Base-by-base conservation (phyloP, 2,888 invertebrate genomes). In the Pediacus dermestoides region DNA sequence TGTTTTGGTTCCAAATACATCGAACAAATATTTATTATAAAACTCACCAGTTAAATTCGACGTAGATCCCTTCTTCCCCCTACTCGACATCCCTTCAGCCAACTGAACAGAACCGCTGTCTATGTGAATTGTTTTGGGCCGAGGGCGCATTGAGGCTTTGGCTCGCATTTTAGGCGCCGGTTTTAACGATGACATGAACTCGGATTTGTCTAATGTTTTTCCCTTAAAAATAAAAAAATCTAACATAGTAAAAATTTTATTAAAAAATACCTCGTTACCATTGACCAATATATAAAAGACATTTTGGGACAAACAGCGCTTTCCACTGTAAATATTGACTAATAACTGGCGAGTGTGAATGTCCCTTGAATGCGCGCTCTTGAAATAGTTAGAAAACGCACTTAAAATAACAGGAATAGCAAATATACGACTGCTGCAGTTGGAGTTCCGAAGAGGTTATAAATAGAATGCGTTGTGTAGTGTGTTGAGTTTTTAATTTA, bases 101-200 rank as follows among this genome's bases (percentile, higher is more conserved):
- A 83, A 78, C 60, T 87, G 86, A 33, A 85, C 78, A 23, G 83
- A 81, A 35, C 84, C 82, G 60, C 84, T 82, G 66, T 90, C 90
- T 46, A 90, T 88, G 65, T 92, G 91, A 46, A 92, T 90, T 26
- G 91, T 92, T 74, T 91, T 91, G 32, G 91, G 91, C 16, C 91
- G 74, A 26, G 88, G 89, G 46, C 89, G 78, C 38, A 69, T 65
- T 12, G 78, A 74, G 36, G 74, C 75, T 67, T 82, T 82, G 44
- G 76, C 72, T 52, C 85, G 72, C 70, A 83, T 71, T 63, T 81
- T 82, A 37, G 78, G 74, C 13, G 72, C 71, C 48, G 74, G 77
- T 59, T 81, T 80, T 52, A 81, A 70, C 18, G 76, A 70, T 50
- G 77, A 74, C 50, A 77, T 70, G 42, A 81, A 63, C 47, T 82